These are phyloP conservation scores for Cassiopea andromeda DNA, from an alignment of 30 jellyfish, hydroid and myxozoan genomes.

Conservation along the genomic window DNA sequence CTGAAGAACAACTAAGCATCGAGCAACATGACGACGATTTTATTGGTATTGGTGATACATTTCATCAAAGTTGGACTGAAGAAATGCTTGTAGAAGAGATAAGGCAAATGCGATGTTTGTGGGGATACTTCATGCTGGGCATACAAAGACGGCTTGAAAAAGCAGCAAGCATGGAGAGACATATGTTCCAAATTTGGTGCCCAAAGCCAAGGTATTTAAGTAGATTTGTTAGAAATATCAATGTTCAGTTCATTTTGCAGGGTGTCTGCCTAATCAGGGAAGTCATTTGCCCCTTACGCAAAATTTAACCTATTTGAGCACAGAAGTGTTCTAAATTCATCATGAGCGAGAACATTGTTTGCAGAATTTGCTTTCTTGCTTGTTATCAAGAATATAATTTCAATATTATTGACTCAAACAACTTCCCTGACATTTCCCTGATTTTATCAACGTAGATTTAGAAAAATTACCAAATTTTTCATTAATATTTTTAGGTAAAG, in stretches of 20 bases:
- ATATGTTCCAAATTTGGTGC: background rate
- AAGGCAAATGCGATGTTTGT: background rate
- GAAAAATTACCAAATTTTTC: background rate
- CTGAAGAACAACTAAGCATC: background rate
- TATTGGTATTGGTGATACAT: background rate
- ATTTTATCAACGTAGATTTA: background rate
- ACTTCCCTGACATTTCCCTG: background rate
- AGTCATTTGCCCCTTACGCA: background rate
- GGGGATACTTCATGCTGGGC: background rate
- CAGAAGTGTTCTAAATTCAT: background rate
- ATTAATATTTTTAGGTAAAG: background rate
- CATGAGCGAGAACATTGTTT: background rate
- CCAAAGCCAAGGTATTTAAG: background rate
- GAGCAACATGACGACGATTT: background rate
- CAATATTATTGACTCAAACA: background rate
- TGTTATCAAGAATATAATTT: background rate
- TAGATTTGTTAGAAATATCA: too few relatives aligned
- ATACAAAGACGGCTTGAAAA: background rate
- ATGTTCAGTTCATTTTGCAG: background rate
- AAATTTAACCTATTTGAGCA: background rate
- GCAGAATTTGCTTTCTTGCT: background rate
- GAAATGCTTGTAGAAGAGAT: background rate
- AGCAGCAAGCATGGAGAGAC: background rate
- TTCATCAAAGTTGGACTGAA: background rate
- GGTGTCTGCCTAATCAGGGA: background rate